Base-by-base conservation (phyloP, 2,113 vertebrate genomes). In the Patagioenas fasciata region DNA sequence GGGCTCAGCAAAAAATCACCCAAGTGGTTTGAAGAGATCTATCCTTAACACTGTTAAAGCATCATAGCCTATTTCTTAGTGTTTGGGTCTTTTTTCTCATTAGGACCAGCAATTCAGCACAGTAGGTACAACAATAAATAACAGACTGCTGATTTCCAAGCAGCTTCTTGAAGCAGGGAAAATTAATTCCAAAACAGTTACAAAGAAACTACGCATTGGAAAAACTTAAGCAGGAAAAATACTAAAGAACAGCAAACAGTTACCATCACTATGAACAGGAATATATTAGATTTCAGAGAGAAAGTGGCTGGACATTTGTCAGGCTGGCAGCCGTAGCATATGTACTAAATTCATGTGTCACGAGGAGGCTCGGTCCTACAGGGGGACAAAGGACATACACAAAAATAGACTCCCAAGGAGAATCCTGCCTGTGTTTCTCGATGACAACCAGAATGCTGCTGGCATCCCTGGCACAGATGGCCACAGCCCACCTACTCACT, bases 141-240 rank as follows among this genome's bases (percentile, higher is more conserved):
- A 79, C 28, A 88, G 17, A 18, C 38, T 48, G 67, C 64, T 70
- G 60, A 88, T 90, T 93, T 88, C 62, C 75, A 94, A 67, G 71
- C 65, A 90, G 40, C n/a, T 62, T 80, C 88, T 86, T 71, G 71
- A 93, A 88, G 47, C 21, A 80, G 42, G 16, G 56, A 75, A 80
- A 50, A 86, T 80, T 72, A 69, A 81, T 90, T 92, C 77, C 61
- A 71, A 74, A 96, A 67, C 53, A 84, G 80, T 91, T 86, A 74
- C 61, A 88, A 83, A 84, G 92, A 80, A 93, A 78, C 51, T 60
- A 84, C 3, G 21, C 48, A n/a, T 44, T 64, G 80, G 85, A 93
- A 95, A 93, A 95, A 71, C 80, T 94, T 66, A 78, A 88, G 36
- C 17, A 42, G 51, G 44, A 81, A 72, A 74, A 93, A 91, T 29